Conservation (phyloP, 64 coral and sea anemone species). For the Pachyseris speciosa region DNA sequence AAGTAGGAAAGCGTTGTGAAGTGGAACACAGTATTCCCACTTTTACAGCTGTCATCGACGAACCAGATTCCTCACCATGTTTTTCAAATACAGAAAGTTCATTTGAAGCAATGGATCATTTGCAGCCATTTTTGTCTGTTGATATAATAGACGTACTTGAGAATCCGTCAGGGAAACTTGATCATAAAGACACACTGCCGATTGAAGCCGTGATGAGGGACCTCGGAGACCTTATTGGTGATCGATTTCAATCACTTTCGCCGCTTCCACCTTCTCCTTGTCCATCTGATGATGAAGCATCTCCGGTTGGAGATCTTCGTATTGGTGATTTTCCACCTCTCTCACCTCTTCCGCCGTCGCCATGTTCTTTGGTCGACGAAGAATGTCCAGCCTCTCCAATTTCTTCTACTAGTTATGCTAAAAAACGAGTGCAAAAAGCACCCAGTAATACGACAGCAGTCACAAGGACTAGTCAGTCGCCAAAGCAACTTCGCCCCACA, state of each 20-base stretch:
- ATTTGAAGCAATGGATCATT: neutral
- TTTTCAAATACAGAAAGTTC: neutral
- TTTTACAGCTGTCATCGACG: neutral
- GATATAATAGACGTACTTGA: neutral
- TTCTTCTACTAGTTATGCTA: neutral
- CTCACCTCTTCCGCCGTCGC: neutral
- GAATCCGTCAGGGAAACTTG: neutral
- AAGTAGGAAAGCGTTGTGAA: neutral
- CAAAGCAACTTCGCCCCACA: neutral
- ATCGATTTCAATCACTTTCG: slow-evolving; percentile 9
- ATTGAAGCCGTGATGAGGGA: neutral
- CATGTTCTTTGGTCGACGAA: neutral
- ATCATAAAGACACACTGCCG: neutral
- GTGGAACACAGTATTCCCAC: neutral
- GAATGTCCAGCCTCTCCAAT: neutral
- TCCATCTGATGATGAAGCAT: slow-evolving; percentile 8
- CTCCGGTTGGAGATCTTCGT: neutral
- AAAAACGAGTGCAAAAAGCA: neutral
- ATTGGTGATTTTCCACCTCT: neutral
- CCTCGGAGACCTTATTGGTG: neutral
- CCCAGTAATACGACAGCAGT: neutral
- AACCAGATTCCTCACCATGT: neutral
- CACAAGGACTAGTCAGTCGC: neutral
- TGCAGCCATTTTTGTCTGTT: neutral
- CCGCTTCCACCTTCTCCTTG: slow-evolving; percentile 41